phyloP scores from a whole-genome alignment of 1,140 invertebrate species.

The Cydia amplana region DNA sequence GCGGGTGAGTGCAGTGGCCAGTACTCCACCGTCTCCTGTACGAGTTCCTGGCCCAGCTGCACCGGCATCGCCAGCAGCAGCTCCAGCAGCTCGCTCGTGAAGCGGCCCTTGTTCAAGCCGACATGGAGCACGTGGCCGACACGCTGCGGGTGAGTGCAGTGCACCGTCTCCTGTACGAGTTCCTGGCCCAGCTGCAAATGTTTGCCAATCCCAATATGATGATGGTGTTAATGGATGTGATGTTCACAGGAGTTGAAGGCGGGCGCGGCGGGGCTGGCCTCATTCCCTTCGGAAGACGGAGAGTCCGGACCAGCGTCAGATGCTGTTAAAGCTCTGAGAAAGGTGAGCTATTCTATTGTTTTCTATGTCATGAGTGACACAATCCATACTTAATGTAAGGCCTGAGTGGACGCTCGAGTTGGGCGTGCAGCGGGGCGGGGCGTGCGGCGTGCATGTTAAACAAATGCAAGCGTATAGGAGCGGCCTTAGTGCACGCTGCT shows the following conservation, averaged over 20 bases:
- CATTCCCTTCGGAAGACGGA: neutral
- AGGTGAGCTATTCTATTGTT: conserved; percentile 26
- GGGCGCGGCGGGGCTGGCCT: conserved; percentile 47
- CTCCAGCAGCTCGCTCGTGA: conserved; percentile 84
- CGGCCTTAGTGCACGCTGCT: too few species aligned
- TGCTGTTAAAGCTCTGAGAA: conserved; percentile 40
- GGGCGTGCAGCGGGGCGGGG: too few species aligned
- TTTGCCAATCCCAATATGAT: too few species aligned
- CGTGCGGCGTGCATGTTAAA: too few species aligned
- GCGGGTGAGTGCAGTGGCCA: conserved; percentile 80
- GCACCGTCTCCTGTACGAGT: conserved; percentile 90
- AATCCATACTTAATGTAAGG: too few species aligned
- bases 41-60: conserved; percentile 91
- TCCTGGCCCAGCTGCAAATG: conserved; percentile 89
- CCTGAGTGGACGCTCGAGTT: too few species aligned
- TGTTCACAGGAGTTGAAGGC: conserved; percentile 78
- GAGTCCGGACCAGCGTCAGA: conserved; percentile 14
- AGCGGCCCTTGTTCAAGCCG: conserved; percentile 86
- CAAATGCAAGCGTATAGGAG: too few species aligned
- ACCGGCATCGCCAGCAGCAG: conserved; percentile 88
- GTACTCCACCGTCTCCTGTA: conserved; percentile 90
- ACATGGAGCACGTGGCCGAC: conserved; percentile 89
- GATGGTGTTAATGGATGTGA: neutral
- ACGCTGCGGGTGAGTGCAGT: conserved; percentile 83
- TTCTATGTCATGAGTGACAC: too few species aligned